Conservation (phyloP, 1,140 invertebrate genomes). For the Heliothis subflexa region DNA sequence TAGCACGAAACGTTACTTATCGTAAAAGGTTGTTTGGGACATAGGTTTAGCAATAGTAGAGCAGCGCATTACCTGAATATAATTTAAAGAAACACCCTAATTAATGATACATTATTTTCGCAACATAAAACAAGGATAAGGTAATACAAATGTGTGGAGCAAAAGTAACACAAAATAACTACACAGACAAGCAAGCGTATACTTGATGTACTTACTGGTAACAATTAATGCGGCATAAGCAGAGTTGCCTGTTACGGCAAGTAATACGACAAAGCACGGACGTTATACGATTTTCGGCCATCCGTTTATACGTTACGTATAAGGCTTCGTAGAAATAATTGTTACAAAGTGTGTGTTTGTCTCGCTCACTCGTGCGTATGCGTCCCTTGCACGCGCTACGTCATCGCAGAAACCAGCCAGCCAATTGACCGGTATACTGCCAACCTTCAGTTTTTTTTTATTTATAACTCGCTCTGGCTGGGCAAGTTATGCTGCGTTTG, state of each 20-base stretch:
- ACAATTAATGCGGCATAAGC: slow-evolving; percentile 64
- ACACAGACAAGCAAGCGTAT: neutral
- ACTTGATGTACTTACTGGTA: slow-evolving; percentile 6
- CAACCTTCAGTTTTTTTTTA: slow-evolving; percentile 86
- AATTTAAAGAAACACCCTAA: no score
- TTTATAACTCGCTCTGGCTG: slow-evolving; percentile 83
- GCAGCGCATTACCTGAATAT: no score
- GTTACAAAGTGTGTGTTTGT: slow-evolving; percentile 65
- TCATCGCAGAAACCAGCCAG: slow-evolving; percentile 84
- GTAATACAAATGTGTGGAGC: neutral
- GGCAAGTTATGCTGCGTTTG: slow-evolving; percentile 79
- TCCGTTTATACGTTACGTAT: slow-evolving; percentile 79
- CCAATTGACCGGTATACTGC: slow-evolving; percentile 85
- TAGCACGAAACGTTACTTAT: no score
- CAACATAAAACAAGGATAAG: neutral
- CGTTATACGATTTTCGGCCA: slow-evolving; percentile 82
- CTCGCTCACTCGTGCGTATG: slow-evolving; percentile 57
- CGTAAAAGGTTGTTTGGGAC: no score
- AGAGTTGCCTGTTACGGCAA: slow-evolving; percentile 69
- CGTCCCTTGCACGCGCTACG: slow-evolving; percentile 73
- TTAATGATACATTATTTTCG: neutral
- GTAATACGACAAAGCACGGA: slow-evolving; percentile 75
- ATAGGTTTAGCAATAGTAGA: no score
- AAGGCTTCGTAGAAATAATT: slow-evolving; percentile 81
- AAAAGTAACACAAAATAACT: slow-evolving; percentile 11